Evolutionary conservation across 1,140 invertebrate species (phyloP).

Genomic region (Cherax destructor): DNA sequence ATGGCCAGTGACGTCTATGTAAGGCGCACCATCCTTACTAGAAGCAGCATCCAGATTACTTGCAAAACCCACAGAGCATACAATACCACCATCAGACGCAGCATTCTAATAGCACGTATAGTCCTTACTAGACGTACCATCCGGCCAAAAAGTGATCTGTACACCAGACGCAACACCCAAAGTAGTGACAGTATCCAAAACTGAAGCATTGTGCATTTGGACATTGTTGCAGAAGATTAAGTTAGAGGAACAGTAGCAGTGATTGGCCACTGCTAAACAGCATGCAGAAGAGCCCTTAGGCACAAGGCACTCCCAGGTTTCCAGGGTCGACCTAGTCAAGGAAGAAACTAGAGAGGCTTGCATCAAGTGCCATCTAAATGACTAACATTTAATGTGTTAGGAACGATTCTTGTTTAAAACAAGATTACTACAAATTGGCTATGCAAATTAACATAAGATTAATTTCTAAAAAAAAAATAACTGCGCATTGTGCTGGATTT

Average conservation of each 20-base stretch:
- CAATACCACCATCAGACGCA: not conserved
- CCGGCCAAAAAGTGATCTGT: not conserved
- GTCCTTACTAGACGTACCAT: not conserved
- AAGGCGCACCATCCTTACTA: not conserved
- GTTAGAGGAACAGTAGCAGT: not conserved
- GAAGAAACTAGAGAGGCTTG: not conserved
- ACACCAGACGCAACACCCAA: not conserved
- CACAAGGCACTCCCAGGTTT: not conserved
- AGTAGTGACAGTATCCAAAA: not conserved
- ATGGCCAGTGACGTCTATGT: not conserved
- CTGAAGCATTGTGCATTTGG: not conserved
- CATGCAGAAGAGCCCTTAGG: not conserved
- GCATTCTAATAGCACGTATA: not conserved
- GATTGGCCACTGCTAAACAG: not conserved
- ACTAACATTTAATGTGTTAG: slow-evolving; percentile 4
- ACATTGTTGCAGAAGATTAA: not conserved
- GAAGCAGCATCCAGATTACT: not conserved
- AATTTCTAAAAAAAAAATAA: not conserved
- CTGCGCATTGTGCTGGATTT: not conserved
- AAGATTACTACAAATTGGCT: slow-evolving; percentile 11
- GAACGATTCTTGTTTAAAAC: slow-evolving; percentile 1
- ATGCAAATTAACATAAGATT: not conserved
- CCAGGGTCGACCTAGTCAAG: not conserved
- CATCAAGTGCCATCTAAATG: not conserved
- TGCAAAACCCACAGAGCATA: not conserved